These are phyloP conservation scores for Cirrhinus mrigala DNA, from an alignment of 2,797 vertebrate species.

Conservation along the genomic window DNA sequence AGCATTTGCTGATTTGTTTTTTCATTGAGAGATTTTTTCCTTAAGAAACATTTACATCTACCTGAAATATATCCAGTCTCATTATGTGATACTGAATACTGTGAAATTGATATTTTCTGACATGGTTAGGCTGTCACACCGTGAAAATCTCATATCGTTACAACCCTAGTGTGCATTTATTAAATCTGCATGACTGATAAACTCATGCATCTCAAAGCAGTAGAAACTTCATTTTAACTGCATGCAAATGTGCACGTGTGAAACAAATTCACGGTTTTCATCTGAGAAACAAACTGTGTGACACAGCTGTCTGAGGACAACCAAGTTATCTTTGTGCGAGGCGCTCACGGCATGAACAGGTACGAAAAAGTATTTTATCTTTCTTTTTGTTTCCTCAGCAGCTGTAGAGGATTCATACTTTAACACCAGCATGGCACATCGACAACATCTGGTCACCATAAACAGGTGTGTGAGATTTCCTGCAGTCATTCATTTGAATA, in stretches of 20 bases:
- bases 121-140: too few relatives aligned
- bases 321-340: background rate
- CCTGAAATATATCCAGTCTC: background rate
- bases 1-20: background rate
- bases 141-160: background rate
- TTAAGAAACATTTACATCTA: too few relatives aligned
- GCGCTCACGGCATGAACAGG: background rate
- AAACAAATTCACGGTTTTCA: background rate
- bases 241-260: background rate
- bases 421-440: background rate
- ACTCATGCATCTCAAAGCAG: background rate
- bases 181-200: slow-evolving; percentile 1
- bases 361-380: background rate
- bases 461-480: background rate
- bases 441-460: background rate
- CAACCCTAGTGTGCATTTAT: too few relatives aligned
- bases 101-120: background rate
- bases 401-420: background rate
- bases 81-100: background rate
- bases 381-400: background rate
- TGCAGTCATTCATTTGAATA: background rate
- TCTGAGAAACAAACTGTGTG: background rate
- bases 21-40: too few relatives aligned
- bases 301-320: background rate
- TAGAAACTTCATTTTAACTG: background rate